Base-by-base conservation (phyloP, 1,140 invertebrate genomes). In the Drosophila kikkawai region DNA sequence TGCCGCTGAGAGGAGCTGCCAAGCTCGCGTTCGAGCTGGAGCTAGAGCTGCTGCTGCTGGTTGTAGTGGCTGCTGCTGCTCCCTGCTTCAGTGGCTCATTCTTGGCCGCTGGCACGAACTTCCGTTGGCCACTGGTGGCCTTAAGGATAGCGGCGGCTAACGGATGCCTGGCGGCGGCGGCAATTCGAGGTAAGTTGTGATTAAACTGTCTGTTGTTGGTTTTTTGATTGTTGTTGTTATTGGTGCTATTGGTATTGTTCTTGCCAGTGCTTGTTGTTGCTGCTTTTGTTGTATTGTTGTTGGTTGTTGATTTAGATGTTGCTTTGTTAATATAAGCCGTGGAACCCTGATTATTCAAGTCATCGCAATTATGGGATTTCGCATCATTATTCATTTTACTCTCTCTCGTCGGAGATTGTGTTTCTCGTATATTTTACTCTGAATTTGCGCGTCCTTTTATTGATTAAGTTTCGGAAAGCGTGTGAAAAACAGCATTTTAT, bases 351-450 rank as follows among this genome's bases (percentile, higher is more conserved):
- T 80, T 92, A 70, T 80, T 92, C 69, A 92, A 84, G 77, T 91
- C 87, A 88, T 92, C 84, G 84, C 84, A 68, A 67, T 88, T 66
- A 88, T 80, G 80, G 68, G 71, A 86, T 86, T 91, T 91, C 71
- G 80, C 91, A 92, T 92, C 91, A 92, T 92, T 92, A 92, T 88
- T 92, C 91, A 92, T 92, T 91, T 92, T 92, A 80, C 78, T 80
- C 88, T 84, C 73, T 74, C 67, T 73, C 76, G 70, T 22, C 45
- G 69, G 44, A 29, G 56, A 80, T 75, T 71, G 37, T 65, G 57
- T 79, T 66, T 61, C 42, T 53, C 11, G 55, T 51, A 58, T 56
- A 22, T 76, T 55, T 77, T 60, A 74, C 56, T 77, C 39, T 75
- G 45, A 79, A 75, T 83, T 80, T 70, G 75, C 85, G 84, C 80